These are phyloP conservation scores for Notothenia rossii DNA, from an alignment of 2,113 vertebrate species.

Conservation along the genomic window DNA sequence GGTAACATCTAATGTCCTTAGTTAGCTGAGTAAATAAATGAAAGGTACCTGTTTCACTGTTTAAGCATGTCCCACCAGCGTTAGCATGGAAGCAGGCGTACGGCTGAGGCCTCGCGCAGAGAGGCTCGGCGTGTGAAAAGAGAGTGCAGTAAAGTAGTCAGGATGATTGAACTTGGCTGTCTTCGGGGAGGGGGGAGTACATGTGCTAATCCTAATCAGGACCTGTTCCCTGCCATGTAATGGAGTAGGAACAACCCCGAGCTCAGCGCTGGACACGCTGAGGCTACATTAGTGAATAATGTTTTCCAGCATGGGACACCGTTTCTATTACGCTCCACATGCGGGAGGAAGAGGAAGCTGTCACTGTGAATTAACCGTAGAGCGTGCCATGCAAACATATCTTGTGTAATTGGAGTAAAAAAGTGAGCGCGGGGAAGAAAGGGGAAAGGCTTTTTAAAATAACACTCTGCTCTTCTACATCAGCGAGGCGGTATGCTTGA, in stretches of 20 bases:
- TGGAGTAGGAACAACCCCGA: constrained; percentile 78
- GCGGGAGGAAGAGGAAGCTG: constrained; percentile 87
- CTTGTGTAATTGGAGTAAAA: constrained; percentile 88
- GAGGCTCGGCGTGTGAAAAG: constrained; percentile 55
- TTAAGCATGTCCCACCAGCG: constrained; percentile 29
- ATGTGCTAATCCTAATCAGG: constrained; percentile 86
- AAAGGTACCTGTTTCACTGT: neutral
- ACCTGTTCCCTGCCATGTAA: constrained; percentile 85
- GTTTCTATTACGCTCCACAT: constrained; percentile 86
- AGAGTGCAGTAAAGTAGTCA: constrained; percentile 61
- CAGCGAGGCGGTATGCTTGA: constrained; percentile 78
- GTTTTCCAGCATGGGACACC: constrained; percentile 84
- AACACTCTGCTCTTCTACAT: constrained; percentile 79
- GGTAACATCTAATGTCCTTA: neutral
- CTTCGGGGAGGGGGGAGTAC: constrained; percentile 76
- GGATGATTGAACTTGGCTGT: constrained; percentile 74
- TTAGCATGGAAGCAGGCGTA: constrained; percentile 30
- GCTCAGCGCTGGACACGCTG: constrained; percentile 77
- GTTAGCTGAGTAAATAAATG: constrained; percentile 15
- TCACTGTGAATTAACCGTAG: constrained; percentile 87
- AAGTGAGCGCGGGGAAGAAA: constrained; percentile 59
- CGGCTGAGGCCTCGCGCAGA: constrained; percentile 34
- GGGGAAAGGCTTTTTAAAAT: constrained; percentile 80
- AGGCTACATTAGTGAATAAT: constrained; percentile 86
- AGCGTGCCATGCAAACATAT: constrained; percentile 79